Conservation (phyloP, 1,140 invertebrate species). For the Diorhabda carinulata region DNA sequence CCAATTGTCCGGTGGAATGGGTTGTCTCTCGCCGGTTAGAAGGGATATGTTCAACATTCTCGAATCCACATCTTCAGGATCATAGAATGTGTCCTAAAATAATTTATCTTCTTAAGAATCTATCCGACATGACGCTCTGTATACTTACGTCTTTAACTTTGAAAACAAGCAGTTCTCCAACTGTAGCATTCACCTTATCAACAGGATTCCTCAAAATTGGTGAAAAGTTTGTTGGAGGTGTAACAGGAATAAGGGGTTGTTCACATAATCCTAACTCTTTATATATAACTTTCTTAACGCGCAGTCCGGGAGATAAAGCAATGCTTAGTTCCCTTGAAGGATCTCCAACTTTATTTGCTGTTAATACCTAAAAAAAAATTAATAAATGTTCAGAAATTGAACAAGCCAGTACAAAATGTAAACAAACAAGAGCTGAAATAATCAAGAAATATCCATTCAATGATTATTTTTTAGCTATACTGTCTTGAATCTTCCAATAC, state of each 20-base stretch:
- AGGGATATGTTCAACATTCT: constrained; percentile 69
- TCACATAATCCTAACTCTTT: constrained; percentile 63
- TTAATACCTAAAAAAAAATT: constrained; percentile 51
- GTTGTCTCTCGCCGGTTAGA: constrained; percentile 64
- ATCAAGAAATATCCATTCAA: too few relatives aligned
- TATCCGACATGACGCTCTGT: neutral
- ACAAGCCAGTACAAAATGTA: too few relatives aligned
- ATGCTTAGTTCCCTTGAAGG: constrained; percentile 56
- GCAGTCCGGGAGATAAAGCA: constrained; percentile 59
- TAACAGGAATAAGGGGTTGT: constrained; percentile 50
- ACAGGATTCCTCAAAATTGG: constrained; percentile 79
- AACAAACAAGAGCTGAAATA: too few relatives aligned
- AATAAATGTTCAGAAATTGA: too few relatives aligned
- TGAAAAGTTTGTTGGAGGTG: constrained; percentile 61
- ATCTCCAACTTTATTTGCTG: constrained; percentile 52
- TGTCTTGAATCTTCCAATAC: too few relatives aligned
- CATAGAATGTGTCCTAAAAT: constrained; percentile 80
- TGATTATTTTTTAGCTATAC: too few relatives aligned
- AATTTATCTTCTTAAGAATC: neutral
- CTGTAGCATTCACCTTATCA: constrained; percentile 74
- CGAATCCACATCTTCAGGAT: constrained; percentile 77
- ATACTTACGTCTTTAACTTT: constrained; percentile 69
- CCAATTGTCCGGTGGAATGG: constrained; percentile 71
- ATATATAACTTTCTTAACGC: constrained; percentile 59
- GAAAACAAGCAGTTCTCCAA: constrained; percentile 72